Conservation (phyloP, 92 coral and sea anemone species). For the Siderastrea radians region DNA sequence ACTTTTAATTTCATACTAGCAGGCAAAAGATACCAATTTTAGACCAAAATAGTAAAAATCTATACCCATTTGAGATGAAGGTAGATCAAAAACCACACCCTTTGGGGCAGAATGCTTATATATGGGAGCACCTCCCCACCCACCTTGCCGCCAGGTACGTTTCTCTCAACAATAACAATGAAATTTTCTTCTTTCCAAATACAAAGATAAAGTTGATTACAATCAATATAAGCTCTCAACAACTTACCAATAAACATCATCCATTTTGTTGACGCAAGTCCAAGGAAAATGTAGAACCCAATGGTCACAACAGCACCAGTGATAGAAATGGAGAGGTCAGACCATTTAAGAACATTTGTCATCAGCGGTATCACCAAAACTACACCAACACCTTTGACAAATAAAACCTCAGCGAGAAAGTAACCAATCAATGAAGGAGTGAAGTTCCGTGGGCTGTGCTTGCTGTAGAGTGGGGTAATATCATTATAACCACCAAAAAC, state of each 20-base stretch:
- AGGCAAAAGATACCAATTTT: too few species aligned
- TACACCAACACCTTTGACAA: constrained; percentile 82
- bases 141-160: too few species aligned
- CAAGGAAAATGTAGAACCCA: constrained; percentile 75
- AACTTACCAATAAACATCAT: constrained; percentile 92
- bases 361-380: constrained; percentile 86
- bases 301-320: constrained; percentile 68
- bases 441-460: constrained; percentile 82
- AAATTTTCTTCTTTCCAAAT: too few species aligned
- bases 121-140: too few species aligned
- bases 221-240: background rate
- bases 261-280: constrained; percentile 79
- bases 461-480: constrained; percentile 77
- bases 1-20: too few species aligned
- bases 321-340: constrained; percentile 82
- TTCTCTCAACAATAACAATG: too few species aligned
- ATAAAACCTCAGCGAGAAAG: constrained; percentile 74
- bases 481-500: constrained; percentile 93
- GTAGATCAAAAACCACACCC: too few species aligned
- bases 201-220: too few species aligned
- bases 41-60: too few species aligned
- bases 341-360: constrained; percentile 63
- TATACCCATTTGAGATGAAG: too few species aligned
- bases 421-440: constrained; percentile 84
- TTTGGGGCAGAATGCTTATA: too few species aligned